These are phyloP conservation scores for Biston stratarius DNA, from an alignment of 2,888 invertebrate genomes.

Conservation along the genomic window DNA sequence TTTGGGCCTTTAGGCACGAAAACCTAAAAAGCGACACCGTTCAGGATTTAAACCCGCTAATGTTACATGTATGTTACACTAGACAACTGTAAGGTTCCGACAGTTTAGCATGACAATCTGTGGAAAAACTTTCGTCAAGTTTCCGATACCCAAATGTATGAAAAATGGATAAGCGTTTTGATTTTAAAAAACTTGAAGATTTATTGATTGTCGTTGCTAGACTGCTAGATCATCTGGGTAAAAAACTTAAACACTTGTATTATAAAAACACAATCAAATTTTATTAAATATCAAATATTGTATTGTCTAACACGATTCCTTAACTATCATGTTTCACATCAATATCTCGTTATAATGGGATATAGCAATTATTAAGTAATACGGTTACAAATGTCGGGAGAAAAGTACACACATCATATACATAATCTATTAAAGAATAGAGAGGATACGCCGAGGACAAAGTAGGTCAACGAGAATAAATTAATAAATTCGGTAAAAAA, in stretches of 20 bases:
- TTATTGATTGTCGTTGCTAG: too few species aligned
- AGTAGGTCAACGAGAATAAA: slow-evolving; percentile 24
- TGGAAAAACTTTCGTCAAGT: too few species aligned
- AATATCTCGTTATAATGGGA: slow-evolving; percentile 74
- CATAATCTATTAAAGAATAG: slow-evolving; percentile 39
- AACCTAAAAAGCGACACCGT: too few species aligned
- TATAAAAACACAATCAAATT: slow-evolving; percentile 86
- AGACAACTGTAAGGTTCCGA: not conserved
- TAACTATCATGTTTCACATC: slow-evolving; percentile 85
- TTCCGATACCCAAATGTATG: too few species aligned
- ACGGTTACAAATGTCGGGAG: slow-evolving; percentile 75
- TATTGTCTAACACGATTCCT: slow-evolving; percentile 87
- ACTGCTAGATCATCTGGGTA: not conserved
- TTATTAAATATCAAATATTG: slow-evolving; percentile 87
- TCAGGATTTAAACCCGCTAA: too few species aligned
- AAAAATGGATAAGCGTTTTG: too few species aligned
- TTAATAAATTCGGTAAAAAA: slow-evolving; percentile 21
- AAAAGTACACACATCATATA: slow-evolving; percentile 57
- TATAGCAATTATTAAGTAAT: slow-evolving; percentile 58
- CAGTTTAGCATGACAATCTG: too few species aligned
- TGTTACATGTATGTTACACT: not conserved
- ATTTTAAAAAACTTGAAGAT: too few species aligned
- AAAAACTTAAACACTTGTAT: slow-evolving; percentile 61
- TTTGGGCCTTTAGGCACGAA: too few species aligned
- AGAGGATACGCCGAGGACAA: slow-evolving; percentile 39